phyloP scores from a whole-genome alignment of 2,113 vertebrate species.

The Panurus biarmicus region DNA sequence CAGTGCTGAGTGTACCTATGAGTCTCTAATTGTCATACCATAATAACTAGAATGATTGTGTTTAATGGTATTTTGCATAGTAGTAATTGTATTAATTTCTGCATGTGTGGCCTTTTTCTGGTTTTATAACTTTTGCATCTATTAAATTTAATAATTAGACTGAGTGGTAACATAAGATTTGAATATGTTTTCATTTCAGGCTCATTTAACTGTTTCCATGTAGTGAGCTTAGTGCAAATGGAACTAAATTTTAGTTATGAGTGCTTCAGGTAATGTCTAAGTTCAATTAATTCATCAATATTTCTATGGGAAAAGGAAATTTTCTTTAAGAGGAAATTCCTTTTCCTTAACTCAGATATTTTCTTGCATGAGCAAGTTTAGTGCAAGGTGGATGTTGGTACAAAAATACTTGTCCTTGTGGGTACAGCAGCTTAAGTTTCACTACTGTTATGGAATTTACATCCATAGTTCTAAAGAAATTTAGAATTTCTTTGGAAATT shows the following conservation, averaged over 20 bases:
- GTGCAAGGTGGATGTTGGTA: neutral
- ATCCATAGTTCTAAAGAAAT: neutral
- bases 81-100: neutral
- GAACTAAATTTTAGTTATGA: neutral
- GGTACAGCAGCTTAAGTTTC: neutral
- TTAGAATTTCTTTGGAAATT: no score
- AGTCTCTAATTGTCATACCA: neutral
- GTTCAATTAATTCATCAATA: neutral
- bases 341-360: neutral
- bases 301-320: neutral
- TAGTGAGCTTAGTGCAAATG: neutral
- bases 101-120: neutral
- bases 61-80: neutral
- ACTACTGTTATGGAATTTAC: fast-evolving
- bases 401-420: neutral
- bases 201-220: neutral
- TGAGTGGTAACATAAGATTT: neutral
- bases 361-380: neutral
- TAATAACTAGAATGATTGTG: neutral
- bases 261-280: neutral
- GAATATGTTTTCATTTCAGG: slow-evolving; percentile 1
- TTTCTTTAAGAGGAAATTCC: neutral
- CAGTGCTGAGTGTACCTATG: neutral
- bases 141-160: slow-evolving; percentile 11
- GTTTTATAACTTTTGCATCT: neutral